phyloP scores from a whole-genome alignment of 2,113 vertebrate genomes.

The Notothenia coriiceps region DNA sequence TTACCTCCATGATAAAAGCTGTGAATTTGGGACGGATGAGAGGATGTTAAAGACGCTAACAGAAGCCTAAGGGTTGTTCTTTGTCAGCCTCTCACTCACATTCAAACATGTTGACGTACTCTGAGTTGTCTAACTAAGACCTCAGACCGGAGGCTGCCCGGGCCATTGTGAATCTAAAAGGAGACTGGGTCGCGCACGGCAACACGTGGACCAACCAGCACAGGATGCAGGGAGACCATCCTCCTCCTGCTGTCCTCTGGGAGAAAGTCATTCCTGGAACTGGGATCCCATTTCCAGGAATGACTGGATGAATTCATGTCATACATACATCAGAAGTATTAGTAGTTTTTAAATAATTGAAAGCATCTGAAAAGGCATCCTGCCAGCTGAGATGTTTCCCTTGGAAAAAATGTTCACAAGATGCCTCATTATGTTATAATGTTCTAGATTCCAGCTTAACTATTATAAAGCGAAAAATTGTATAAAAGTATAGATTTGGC shows the following conservation, averaged over 20 bases:
- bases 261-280: slow-evolving; percentile 16
- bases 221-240: slow-evolving; percentile 22
- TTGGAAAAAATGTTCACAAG: background rate
- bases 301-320: background rate
- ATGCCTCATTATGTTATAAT: background rate
- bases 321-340: background rate
- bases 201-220: slow-evolving; percentile 51
- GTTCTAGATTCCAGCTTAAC: background rate
- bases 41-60: slow-evolving; percentile 53
- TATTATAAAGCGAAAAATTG: too few species aligned
- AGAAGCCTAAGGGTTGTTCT: slow-evolving; percentile 31
- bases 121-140: slow-evolving; percentile 13
- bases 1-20: slow-evolving; percentile 36
- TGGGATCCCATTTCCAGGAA: slow-evolving; percentile 23
- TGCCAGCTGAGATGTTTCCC: background rate
- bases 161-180: slow-evolving; percentile 54
- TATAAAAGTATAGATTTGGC: background rate
- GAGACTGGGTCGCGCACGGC: slow-evolving; percentile 55
- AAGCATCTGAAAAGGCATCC: background rate
- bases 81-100: slow-evolving; percentile 24
- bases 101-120: slow-evolving; percentile 32
- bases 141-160: slow-evolving; percentile 17
- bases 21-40: slow-evolving; percentile 38
- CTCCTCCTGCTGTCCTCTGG: slow-evolving; percentile 17
- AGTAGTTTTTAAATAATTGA: background rate